Percentiles rank a stretch among this genome's conserved stretches.
phyloP scores from a whole-genome alignment of 2,797 vertebrate species.

The Avahi laniger region DNA sequence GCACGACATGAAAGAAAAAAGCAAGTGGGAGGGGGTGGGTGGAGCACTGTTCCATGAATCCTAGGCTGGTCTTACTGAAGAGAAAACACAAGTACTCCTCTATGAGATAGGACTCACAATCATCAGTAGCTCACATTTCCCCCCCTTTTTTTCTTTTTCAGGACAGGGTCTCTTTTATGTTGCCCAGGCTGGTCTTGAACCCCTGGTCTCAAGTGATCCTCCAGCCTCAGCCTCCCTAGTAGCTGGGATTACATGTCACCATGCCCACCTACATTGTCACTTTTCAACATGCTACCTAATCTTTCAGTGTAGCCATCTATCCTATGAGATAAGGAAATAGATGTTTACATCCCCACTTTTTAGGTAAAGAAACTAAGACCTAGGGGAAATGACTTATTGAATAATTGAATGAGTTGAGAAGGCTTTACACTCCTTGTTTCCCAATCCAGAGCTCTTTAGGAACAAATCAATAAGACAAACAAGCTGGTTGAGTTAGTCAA shows the following conservation, averaged over 20 bases:
- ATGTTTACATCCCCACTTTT: background rate
- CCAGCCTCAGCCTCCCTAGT: background rate
- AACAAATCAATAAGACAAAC: slow-evolving; percentile 27
- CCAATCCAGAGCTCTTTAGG: slow-evolving; percentile 18
- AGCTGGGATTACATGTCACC: background rate
- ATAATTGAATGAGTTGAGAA: background rate
- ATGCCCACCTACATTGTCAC: background rate
- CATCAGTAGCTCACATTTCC: background rate
- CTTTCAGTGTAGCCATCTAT: background rate
- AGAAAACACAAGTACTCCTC: background rate
- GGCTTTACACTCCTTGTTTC: background rate
- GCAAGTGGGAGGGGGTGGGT: background rate
- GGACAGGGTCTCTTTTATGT: background rate
- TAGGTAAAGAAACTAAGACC: background rate
- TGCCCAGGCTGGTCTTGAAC: background rate
- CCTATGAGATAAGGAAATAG: background rate
- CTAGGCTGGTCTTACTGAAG: background rate
- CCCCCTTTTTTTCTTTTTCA: background rate
- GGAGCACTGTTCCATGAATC: background rate
- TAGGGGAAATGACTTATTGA: background rate
- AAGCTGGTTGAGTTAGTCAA: background rate
- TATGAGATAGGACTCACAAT: background rate
- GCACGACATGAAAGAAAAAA: background rate
- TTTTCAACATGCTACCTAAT: background rate
- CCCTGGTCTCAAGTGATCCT: background rate